Conservation (phyloP, 2,113 vertebrate genomes). For the Percopsis transmontana region DNA sequence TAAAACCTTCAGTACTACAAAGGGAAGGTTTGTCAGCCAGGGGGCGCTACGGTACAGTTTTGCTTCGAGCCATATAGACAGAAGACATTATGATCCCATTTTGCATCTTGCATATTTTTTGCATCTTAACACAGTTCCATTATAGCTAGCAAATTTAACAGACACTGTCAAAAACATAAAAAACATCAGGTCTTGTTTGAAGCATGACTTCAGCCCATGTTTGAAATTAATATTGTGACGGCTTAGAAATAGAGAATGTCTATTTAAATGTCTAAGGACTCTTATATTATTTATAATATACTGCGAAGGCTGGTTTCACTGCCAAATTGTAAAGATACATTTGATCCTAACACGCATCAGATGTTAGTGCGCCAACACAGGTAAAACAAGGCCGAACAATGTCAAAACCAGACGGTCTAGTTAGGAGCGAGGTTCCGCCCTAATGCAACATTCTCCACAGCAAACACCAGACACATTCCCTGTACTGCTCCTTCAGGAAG, state of each 20-base stretch:
- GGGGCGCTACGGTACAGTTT: constrained; percentile 54
- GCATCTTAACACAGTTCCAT: not conserved
- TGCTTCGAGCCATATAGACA: constrained; percentile 3
- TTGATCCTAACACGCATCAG: not conserved
- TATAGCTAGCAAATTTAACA: not conserved
- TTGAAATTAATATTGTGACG: too few relatives aligned
- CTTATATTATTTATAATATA: too few relatives aligned
- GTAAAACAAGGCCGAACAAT: constrained; percentile 20
- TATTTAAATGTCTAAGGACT: too few relatives aligned
- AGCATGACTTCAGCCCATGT: not conserved
- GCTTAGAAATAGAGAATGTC: too few relatives aligned
- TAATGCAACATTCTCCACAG: constrained; percentile 1
- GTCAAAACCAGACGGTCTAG: constrained; percentile 58
- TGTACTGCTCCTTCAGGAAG: too few relatives aligned
- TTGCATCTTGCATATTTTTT: not conserved
- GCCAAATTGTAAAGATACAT: too few relatives aligned
- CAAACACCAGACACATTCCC: too few relatives aligned
- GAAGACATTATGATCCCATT: not conserved
- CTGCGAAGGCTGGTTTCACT: too few relatives aligned
- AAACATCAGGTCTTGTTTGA: not conserved
- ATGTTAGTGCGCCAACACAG: constrained; percentile 30
- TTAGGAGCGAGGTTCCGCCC: constrained; percentile 50
- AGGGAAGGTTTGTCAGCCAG: constrained; percentile 33
- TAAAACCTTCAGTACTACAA: not conserved
- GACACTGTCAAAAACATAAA: not conserved